Evolutionary conservation across 1,140 invertebrate genomes (phyloP), one percentile per base, ranked within the genome.

Genomic region (Thrips palmi): DNA sequence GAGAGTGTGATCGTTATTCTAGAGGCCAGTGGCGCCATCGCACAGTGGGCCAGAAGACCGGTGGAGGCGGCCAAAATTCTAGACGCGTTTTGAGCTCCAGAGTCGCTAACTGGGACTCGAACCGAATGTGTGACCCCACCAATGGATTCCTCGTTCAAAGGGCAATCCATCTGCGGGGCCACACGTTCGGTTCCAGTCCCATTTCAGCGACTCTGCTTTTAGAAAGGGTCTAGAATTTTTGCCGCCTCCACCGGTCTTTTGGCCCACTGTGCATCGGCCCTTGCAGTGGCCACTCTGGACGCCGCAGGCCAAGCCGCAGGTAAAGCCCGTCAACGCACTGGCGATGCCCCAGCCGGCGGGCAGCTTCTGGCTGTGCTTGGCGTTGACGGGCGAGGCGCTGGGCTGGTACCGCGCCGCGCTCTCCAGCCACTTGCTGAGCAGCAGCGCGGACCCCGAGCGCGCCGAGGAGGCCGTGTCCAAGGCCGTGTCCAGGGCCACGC

Each of bases 381-480:
- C n/a, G 18, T 17, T 11, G 25, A 15, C 11, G 24, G 24, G 34
- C 40, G 36, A 22, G 34, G 27, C 67, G 39, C 68, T 66, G 0
- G 71, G 71, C 37, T 66, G 65, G 47, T 74, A 76, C 35, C 67
- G 62, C 2, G 65, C 71, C 0, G 74, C 70, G 47, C 71, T 75
- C 49, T 73, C 68, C 14, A 75, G 49, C 74, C 74, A 77, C 48
- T 73, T 74, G 24, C 68, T 67, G 5, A 77, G 55, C 39, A 68
- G 57, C 20, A 65, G 54, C 2, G 65, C 65, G 46, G 30, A 27
- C 8, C 41, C 24, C n/a, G n/a, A 5, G 11, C 24, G 10, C 30
- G 12, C 30, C 22, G 20, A 19, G 21, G 1, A 2, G n/a, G 37
- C 6, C 21, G 14, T 35, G 20, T 21, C 19, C 34, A n/a, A 27